Conservation (phyloP, 2,113 vertebrate genomes). For the Nesoenas mayeri region DNA sequence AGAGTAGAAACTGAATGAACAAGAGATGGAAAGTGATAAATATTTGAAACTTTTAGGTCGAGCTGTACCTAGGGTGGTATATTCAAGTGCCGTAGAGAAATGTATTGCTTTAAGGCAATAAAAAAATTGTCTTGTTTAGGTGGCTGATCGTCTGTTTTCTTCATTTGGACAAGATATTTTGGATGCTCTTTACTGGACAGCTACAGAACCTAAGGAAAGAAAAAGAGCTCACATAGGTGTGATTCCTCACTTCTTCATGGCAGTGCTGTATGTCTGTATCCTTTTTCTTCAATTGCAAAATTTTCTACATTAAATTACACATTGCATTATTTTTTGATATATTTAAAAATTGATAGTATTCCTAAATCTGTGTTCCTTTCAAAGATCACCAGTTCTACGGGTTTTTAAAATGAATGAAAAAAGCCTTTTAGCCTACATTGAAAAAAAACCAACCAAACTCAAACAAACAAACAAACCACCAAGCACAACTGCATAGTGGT, state of each 20-base stretch:
- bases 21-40: neutral
- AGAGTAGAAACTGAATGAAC: neutral
- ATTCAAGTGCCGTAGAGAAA: neutral
- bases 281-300: slow-evolving; percentile 61
- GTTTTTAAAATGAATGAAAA: neutral
- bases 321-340: neutral
- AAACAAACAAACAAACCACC: too few species aligned
- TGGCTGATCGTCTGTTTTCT: slow-evolving; percentile 96
- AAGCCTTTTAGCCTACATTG: neutral
- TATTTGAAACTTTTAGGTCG: neutral
- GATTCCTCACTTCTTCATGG: slow-evolving; percentile 97
- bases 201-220: slow-evolving; percentile 94
- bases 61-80: neutral
- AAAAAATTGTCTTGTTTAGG: slow-evolving; percentile 73
- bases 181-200: slow-evolving; percentile 98
- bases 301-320: neutral
- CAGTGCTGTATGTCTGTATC: slow-evolving; percentile 98
- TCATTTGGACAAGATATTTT: slow-evolving; percentile 98
- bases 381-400: neutral
- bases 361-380: neutral
- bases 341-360: neutral
- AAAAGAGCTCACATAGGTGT: slow-evolving; percentile 94
- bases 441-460: too few species aligned
- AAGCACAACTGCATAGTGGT: neutral
- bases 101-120: neutral